Base-by-base conservation (phyloP, 2,888 invertebrate species). In the Xanthia togata region DNA sequence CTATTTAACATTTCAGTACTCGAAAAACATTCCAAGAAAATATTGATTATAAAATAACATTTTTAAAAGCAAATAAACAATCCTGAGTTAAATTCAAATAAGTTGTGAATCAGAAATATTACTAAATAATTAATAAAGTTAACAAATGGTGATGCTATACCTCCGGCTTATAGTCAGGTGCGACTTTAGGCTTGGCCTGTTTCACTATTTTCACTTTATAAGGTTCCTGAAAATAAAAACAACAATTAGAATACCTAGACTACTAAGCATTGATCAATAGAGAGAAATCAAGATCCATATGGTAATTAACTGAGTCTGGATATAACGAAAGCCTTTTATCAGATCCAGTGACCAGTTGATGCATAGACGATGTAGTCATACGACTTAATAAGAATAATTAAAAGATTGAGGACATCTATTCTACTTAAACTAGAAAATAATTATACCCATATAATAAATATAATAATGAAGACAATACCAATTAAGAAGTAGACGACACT, bases 171-270 rank as follows among this genome's bases (percentile, higher is more conserved):
- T 94, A 94, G 89, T 96, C 94, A 0, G 96, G 94, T 0, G 96
- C 95, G 44, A 96, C 90, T 89, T 95, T 95, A 11, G 95, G 94
- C 74, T 97, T 97, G 0, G 96, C 94, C 79, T 97, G 97, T 90
- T 97, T 97, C 2, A 97, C 95, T 80, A 97, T 97, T 88, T 96
- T 95, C 77, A 97, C 97, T 94, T 96, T 97, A 84, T 97, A 97
- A 0, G 92, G 91, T 76, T 92, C 92, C 95, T 95, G 94, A 62
- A 93, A 94, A 71, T 65, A 85, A 89, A 88, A 79, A 75, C 74
- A 78, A 75, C 5, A 9, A 64, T 67, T 60, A 69, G 23, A 53
- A 38, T 14, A 35, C 23, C 14, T n/a, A 35, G 0, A 6, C 2
- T 1, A 5, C 11, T 50, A 50, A 9, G 3, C 12, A 14, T 23